Conservation (phyloP, 1,140 invertebrate species). For the Rhopalosiphum padi region DNA sequence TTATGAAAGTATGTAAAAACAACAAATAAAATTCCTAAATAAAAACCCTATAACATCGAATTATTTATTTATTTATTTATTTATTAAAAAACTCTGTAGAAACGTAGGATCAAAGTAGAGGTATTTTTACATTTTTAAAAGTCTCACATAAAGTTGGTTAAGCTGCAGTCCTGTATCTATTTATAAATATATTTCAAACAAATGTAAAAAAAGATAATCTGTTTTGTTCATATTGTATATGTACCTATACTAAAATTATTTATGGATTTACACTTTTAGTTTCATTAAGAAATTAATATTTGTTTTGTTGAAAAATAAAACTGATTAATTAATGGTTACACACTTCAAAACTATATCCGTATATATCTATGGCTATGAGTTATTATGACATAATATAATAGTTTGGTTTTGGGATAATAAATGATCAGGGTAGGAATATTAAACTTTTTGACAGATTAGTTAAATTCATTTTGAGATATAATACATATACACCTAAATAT, state of each 20-base stretch:
- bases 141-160: background rate
- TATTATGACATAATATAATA: too few species aligned
- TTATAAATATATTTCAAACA: background rate
- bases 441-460: too few species aligned
- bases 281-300: background rate
- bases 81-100: background rate
- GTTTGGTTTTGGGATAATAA: too few species aligned
- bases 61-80: background rate
- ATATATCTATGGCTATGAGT: too few species aligned
- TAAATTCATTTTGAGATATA: too few species aligned
- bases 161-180: background rate
- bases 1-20: background rate
- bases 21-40: background rate
- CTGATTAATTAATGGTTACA: background rate
- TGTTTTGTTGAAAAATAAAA: background rate
- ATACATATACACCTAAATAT: too few species aligned
- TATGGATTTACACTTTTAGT: background rate
- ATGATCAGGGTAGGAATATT: too few species aligned
- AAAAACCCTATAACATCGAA: background rate
- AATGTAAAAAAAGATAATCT: background rate
- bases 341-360: background rate
- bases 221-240: background rate
- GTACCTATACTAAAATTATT: background rate
- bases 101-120: background rate
- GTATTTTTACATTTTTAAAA: background rate